Conservation (phyloP, 2,888 invertebrate species). For the Suillia variegata region DNA sequence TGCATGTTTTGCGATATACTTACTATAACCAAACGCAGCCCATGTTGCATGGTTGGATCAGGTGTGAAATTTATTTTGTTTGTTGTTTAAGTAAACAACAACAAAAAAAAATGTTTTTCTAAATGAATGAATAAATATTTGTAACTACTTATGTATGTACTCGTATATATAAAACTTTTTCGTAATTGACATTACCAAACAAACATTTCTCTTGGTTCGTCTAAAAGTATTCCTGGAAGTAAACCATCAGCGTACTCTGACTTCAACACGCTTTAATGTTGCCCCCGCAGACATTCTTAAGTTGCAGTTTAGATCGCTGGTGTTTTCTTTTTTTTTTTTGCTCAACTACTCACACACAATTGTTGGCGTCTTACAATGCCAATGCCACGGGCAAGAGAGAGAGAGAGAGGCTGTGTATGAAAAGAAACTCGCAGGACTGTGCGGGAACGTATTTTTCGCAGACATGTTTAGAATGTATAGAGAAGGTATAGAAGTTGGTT, state of each 20-base stretch:
- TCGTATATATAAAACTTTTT: no score
- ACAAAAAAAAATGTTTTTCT: no score
- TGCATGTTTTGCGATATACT: no score
- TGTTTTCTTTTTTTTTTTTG: not conserved
- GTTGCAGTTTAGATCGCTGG: not conserved
- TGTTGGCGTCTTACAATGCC: not conserved
- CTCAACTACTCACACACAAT: not conserved
- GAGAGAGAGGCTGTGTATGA: no score
- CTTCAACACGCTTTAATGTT: not conserved
- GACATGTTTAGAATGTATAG: no score
- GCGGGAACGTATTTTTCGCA: not conserved
- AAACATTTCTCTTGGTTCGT: not conserved
- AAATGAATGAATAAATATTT: no score
- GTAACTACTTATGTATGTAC: not conserved
- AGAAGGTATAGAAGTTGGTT: no score
- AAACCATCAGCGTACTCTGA: not conserved
- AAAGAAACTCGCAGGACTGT: not conserved
- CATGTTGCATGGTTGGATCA: not conserved
- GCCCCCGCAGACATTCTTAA: not conserved
- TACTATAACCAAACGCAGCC: no score
- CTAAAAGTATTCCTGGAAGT: not conserved
- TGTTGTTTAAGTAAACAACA: no score
- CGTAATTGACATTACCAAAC: no score
- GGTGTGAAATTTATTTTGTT: not conserved
- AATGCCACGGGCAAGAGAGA: no score